These are phyloP conservation scores for Dreissena polymorpha DNA, from an alignment of 1,140 invertebrate genomes.

Conservation along the genomic window DNA sequence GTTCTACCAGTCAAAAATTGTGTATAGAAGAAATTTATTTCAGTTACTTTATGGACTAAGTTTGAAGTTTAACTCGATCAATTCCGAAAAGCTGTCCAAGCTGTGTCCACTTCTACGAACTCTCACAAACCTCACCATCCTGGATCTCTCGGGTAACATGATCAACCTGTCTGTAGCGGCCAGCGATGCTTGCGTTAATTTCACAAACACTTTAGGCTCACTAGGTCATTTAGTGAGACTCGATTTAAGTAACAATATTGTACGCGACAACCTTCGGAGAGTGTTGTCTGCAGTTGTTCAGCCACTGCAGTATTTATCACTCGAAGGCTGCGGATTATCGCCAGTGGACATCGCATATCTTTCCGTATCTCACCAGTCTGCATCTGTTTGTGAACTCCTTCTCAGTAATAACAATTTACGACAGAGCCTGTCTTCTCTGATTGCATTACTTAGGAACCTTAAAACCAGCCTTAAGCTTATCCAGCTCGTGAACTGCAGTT, in stretches of 20 bases:
- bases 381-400: conserved; percentile 64
- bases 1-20: too few species aligned
- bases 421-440: conserved; percentile 28
- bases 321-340: conserved; percentile 66
- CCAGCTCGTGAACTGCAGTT: conserved; percentile 59
- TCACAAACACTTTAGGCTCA: conserved; percentile 51
- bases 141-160: conserved; percentile 74
- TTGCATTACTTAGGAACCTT: conserved; percentile 54
- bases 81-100: conserved; percentile 57
- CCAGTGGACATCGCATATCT: conserved; percentile 63
- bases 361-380: conserved; percentile 58
- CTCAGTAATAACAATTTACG: conserved; percentile 70
- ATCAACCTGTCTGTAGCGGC: conserved; percentile 62
- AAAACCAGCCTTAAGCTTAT: conserved; percentile 52
- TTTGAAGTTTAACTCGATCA: conserved; percentile 70
- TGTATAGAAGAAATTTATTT: conserved; percentile 26
- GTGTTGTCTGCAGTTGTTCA: conserved; percentile 56
- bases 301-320: conserved; percentile 63
- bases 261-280: conserved; percentile 60
- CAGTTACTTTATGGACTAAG: conserved; percentile 68
- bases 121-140: conserved; percentile 62
- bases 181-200: conserved; percentile 29
- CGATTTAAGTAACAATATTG: conserved; percentile 72
- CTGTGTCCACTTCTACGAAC: conserved; percentile 60
- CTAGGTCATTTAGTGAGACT: conserved; percentile 62